phyloP scores from a whole-genome alignment of 2,797 vertebrate species.

The Corythornis leucogaster region DNA sequence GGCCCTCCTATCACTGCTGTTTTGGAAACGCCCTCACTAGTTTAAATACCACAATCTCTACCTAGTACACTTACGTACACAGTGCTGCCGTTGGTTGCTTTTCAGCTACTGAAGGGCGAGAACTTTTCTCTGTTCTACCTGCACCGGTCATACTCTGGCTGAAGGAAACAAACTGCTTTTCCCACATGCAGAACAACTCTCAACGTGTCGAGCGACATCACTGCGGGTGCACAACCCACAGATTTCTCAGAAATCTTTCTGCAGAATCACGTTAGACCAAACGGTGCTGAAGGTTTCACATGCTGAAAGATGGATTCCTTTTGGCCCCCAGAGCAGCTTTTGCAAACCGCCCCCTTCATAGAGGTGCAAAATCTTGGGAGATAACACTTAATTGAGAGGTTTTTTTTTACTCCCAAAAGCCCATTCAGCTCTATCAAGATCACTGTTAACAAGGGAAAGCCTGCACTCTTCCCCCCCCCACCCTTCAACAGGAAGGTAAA shows the following conservation, averaged over 20 bases:
- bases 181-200: neutral
- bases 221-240: neutral
- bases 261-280: neutral
- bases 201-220: neutral
- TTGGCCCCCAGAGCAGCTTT: neutral
- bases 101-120: neutral
- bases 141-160: neutral
- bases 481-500: neutral
- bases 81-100: neutral
- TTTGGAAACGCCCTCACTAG: neutral
- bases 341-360: neutral
- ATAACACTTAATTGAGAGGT: neutral
- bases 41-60: neutral
- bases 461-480: neutral
- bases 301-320: neutral
- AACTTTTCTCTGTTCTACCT: neutral
- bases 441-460: neutral
- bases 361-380: neutral
- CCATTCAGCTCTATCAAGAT: neutral
- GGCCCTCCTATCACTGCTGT: neutral
- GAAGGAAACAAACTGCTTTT: neutral
- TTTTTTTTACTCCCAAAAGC: neutral
- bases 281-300: neutral
- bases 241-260: slow-evolving; percentile 35
- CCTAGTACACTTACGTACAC: rapidly evolving